Conservation (phyloP, 1,140 invertebrate genomes). For the Cotesia chilonis region DNA sequence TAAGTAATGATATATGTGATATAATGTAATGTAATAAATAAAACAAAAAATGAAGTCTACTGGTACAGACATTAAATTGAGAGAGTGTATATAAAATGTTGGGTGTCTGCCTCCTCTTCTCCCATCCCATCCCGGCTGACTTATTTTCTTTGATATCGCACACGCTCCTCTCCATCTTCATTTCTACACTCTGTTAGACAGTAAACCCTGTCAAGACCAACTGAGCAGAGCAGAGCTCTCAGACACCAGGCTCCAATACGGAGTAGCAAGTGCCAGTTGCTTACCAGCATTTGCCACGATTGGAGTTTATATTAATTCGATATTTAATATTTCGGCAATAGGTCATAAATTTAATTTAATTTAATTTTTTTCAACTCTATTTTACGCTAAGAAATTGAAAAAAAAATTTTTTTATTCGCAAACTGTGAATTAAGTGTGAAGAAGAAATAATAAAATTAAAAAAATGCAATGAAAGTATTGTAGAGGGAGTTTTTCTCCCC, state of each 20-base stretch:
- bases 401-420: background rate
- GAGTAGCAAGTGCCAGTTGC: constrained; percentile 41
- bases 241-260: constrained; percentile 30
- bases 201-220: background rate
- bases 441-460: background rate
- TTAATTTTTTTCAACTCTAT: background rate
- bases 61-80: constrained; percentile 3
- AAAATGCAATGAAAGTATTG: constrained; percentile 8
- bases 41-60: background rate
- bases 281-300: constrained; percentile 39
- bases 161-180: constrained; percentile 19
- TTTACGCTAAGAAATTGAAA: background rate
- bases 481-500: constrained; percentile 9
- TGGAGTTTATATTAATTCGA: constrained; percentile 22
- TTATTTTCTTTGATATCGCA: constrained; percentile 31
- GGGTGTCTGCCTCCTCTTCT: constrained; percentile 19
- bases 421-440: background rate
- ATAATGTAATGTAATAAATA: background rate
- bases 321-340: background rate
- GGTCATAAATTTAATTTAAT: background rate
- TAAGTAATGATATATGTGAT: background rate
- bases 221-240: background rate
- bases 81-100: constrained; percentile 5
- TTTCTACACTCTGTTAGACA: constrained; percentile 7
- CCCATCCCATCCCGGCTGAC: background rate